Percentiles rank a stretch among this genome's conserved stretches.
phyloP scores from a whole-genome alignment of 2,888 invertebrate species.

The Dorcus hopei region DNA sequence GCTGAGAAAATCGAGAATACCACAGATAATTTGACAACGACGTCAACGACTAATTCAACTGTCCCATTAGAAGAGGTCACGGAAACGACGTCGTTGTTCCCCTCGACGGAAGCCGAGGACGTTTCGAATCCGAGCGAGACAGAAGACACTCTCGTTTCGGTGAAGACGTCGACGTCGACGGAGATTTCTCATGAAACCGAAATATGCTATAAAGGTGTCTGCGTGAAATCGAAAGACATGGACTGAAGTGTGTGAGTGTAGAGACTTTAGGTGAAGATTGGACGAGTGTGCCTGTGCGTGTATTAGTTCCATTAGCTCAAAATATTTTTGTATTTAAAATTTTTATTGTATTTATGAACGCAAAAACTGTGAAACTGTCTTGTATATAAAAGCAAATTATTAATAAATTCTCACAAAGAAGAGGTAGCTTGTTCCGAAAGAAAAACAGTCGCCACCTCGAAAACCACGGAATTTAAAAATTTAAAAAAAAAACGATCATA shows the following conservation, averaged over 20 bases:
- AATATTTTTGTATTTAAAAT: no score
- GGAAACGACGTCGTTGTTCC: slow-evolving; percentile 14
- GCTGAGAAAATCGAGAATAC: slow-evolving; percentile 4
- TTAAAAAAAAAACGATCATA: no score
- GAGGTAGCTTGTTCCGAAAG: no score
- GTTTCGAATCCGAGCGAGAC: slow-evolving; percentile 6
- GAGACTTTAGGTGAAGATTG: no score
- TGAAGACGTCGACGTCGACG: slow-evolving; percentile 78
- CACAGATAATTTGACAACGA: neutral
- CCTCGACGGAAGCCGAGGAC: slow-evolving; percentile 8
- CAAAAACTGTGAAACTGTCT: no score
- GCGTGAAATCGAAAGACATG: slow-evolving; percentile 61
- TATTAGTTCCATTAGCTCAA: no score
- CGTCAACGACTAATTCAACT: neutral
- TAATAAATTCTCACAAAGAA: no score
- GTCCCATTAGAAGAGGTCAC: neutral
- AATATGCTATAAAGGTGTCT: slow-evolving; percentile 82
- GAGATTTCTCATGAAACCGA: slow-evolving; percentile 83
- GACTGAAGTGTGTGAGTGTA: slow-evolving; percentile 11
- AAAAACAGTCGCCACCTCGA: no score
- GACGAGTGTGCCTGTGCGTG: no score
- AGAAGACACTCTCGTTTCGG: slow-evolving; percentile 14
- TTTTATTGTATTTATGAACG: no score
- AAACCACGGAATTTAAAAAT: no score
- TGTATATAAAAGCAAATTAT: no score